phyloP scores from a whole-genome alignment of 2,797 vertebrate species.

The Vultur gryphus region DNA sequence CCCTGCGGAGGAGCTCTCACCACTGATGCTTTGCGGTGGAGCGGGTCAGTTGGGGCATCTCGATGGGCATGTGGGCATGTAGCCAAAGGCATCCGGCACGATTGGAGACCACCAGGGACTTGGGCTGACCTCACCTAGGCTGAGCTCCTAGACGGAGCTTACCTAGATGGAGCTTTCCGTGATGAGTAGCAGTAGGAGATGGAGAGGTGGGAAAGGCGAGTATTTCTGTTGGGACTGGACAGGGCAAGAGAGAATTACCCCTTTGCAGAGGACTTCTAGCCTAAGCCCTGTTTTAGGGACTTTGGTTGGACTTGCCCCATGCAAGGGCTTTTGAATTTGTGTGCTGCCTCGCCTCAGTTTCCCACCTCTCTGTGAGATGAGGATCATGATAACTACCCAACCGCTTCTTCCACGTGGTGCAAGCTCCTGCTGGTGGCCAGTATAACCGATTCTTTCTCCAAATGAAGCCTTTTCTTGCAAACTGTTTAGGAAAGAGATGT shows the following conservation, averaged over 20 bases:
- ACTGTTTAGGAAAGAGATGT: background rate
- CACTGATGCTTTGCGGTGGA: background rate
- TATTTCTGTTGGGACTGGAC: background rate
- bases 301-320: background rate
- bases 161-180: fast-evolving
- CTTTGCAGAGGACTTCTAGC: background rate
- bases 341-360: background rate
- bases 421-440: background rate
- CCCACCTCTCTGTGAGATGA: background rate
- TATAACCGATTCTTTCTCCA: background rate
- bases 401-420: fast-evolving
- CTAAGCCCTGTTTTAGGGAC: background rate
- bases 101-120: background rate
- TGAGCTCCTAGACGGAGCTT: background rate
- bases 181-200: background rate
- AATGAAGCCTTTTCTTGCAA: background rate
- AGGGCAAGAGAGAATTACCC: background rate
- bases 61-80: fast-evolving
- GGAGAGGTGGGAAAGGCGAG: background rate
- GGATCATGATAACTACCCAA: background rate
- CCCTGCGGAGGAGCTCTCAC: background rate
- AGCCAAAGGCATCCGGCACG: fast-evolving
- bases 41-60: fast-evolving
- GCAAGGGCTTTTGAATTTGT: background rate
- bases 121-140: background rate